Conservation (phyloP, 2,888 invertebrate species). For the Apoderus coryli region DNA sequence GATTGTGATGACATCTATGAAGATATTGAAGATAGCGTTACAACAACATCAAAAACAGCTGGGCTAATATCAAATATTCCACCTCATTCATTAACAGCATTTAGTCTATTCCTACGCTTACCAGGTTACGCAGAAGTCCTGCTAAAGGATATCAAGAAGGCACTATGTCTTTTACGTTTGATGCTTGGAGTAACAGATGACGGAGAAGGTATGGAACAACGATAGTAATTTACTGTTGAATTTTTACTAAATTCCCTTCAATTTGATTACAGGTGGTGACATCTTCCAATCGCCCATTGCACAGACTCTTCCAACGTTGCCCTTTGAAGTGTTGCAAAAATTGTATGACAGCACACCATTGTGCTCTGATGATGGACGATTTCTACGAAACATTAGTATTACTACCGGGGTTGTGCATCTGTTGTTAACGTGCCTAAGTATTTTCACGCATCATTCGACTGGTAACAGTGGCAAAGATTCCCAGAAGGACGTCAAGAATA, state of each 20-base stretch:
- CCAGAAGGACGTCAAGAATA: slow-evolving; percentile 23
- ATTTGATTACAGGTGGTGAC: slow-evolving; percentile 37
- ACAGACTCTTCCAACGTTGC: slow-evolving; percentile 52
- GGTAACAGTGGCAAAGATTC: slow-evolving; percentile 27
- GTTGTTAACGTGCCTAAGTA: slow-evolving; percentile 73
- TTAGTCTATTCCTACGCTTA: slow-evolving; percentile 75
- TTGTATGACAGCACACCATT: slow-evolving; percentile 64
- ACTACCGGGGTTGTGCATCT: slow-evolving; percentile 76
- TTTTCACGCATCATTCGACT: slow-evolving; percentile 71
- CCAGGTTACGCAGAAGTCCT: slow-evolving; percentile 86
- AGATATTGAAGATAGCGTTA: slow-evolving; percentile 41
- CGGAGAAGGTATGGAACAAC: slow-evolving; percentile 54
- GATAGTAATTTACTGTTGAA: not conserved
- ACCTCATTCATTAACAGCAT: slow-evolving; percentile 81
- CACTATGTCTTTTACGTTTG: slow-evolving; percentile 71
- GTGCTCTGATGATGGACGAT: slow-evolving; percentile 59
- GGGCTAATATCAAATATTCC: slow-evolving; percentile 53
- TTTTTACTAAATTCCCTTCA: not conserved
- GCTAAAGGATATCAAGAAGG: slow-evolving; percentile 67
- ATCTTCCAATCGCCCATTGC: slow-evolving; percentile 57
- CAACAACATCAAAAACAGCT: slow-evolving; percentile 36
- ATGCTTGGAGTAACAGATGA: slow-evolving; percentile 85
- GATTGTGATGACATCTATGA: slow-evolving; percentile 47
- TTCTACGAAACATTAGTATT: slow-evolving; percentile 63
- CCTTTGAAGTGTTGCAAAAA: slow-evolving; percentile 64